phyloP scores from a whole-genome alignment of 2,113 vertebrate genomes.

The Cynopterus brachyotis region DNA sequence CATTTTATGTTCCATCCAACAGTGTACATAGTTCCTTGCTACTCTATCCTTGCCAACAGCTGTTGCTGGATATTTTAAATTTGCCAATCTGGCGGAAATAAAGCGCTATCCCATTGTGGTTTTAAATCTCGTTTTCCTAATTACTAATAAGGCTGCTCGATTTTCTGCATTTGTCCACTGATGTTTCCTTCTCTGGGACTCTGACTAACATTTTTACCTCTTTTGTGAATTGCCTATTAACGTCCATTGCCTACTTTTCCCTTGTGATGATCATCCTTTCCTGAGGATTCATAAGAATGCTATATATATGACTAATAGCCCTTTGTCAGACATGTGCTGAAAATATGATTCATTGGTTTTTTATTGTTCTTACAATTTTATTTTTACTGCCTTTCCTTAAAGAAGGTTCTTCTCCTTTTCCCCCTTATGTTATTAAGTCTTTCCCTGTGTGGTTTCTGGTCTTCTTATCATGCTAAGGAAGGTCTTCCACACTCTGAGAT shows the following conservation, averaged over 20 bases:
- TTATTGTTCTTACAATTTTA: conserved; percentile 14
- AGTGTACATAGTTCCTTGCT: neutral
- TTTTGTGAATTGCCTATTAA: neutral
- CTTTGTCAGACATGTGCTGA: neutral
- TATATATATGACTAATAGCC: neutral
- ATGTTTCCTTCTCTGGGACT: conserved; percentile 12
- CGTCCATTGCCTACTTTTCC: neutral
- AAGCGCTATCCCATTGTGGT: neutral
- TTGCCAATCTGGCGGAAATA: conserved; percentile 20
- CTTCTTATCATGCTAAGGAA: conserved; percentile 6
- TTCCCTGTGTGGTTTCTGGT: neutral
- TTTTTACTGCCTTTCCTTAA: conserved; percentile 21
- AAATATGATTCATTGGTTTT: conserved; percentile 14
- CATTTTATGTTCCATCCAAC: neutral
- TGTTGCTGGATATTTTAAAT: neutral
- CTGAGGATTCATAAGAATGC: neutral
- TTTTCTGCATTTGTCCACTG: neutral
- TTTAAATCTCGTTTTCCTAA: neutral
- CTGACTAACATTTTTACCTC: neutral
- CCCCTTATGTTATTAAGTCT: neutral
- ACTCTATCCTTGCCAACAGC: neutral
- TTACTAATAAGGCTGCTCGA: neutral
- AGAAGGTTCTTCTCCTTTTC: neutral
- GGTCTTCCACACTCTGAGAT: neutral
- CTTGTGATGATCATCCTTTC: neutral